Evolutionary conservation across 2,888 invertebrate species (phyloP), one percentile per base, ranked within the genome.

Genomic region (Escarpia spicata): DNA sequence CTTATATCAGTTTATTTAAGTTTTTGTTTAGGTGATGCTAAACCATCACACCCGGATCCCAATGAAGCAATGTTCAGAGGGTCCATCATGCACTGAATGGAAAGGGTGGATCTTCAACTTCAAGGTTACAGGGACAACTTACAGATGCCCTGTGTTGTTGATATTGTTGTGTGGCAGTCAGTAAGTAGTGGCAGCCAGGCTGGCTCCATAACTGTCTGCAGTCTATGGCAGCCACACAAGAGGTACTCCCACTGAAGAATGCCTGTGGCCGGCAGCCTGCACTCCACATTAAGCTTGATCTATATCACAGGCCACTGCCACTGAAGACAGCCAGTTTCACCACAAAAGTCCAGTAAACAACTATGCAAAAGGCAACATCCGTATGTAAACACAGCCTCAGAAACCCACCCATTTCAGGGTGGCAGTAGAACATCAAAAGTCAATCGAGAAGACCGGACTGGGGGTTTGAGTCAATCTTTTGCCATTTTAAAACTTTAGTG

Each of bases 221-320:
- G 12, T 6, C 6, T 75, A 15, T 52, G 52, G 52, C 52, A 45
- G 45, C 45, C 52, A 52, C 75, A 75, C 52, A 75, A 26, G 6
- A 75, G 6, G 15, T 26, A 75, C 75, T 75, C 26, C 75, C 75
- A 75, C 75, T 75, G 75, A 75, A 75, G 75, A 26, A 19, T 26
- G 75, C 6, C 19, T 26, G 26, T 6, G 19, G 6, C 75, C 15
- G 75, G 6, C 52, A 52, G 52, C 75, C 75, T 3, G 0, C 75
- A 75, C 75, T 75, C 75, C 75, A 75, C 75, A 75, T 75, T 75
- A 75, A 75, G 75, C 19, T 15, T 75, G 75, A 75, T 75, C 75
- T 75, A 75, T 75, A 75, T 75, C n/a, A 75, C 75, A 75, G 75
- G 75, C 6, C 26, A 4, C 75, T 75, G 75, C 75, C n/a, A 26